phyloP scores from a whole-genome alignment of 2,113 vertebrate species.

The Amblyopsis rosae region DNA sequence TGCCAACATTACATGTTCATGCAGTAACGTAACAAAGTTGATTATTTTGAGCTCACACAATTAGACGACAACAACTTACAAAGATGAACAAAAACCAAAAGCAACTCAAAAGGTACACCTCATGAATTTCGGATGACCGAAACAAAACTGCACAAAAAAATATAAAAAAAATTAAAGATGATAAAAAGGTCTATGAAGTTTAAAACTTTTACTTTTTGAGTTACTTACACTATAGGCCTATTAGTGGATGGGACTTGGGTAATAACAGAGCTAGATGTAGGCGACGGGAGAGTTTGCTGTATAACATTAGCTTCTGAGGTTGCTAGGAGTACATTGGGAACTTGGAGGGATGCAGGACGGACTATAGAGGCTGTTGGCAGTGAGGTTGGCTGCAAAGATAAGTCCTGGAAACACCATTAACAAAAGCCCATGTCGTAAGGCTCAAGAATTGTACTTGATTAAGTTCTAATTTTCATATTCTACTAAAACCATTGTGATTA shows the following conservation, averaged over 20 bases:
- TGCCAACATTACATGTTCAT: constrained; percentile 5
- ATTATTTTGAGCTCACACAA: constrained; percentile 7
- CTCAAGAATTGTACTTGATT: background rate
- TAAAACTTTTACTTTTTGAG: constrained; percentile 61
- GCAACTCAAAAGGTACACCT: constrained; percentile 54
- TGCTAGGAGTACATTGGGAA: constrained; percentile 96
- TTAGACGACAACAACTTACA: constrained; percentile 18
- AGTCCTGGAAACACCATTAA: constrained; percentile 85
- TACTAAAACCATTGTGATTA: background rate
- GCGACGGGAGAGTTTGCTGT: constrained; percentile 97
- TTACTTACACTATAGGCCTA: constrained; percentile 98
- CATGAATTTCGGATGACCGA: constrained; percentile 46
- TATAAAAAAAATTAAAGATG: constrained; percentile 18
- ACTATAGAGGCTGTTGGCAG: constrained; percentile 96
- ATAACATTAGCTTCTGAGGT: constrained; percentile 97
- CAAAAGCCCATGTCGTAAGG: constrained; percentile 34
- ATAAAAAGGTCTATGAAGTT: constrained; percentile 36
- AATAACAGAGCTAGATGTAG: constrained; percentile 99
- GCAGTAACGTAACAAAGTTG: constrained; percentile 1
- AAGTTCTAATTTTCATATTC: background rate
- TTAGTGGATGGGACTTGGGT: constrained; percentile 96
- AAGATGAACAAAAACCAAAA: constrained; percentile 44
- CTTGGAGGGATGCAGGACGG: constrained; percentile 96
- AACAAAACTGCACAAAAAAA: constrained; percentile 54
- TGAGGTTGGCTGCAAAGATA: constrained; percentile 91